Conservation (phyloP, 2,888 invertebrate species). For the Cancer borealis region DNA sequence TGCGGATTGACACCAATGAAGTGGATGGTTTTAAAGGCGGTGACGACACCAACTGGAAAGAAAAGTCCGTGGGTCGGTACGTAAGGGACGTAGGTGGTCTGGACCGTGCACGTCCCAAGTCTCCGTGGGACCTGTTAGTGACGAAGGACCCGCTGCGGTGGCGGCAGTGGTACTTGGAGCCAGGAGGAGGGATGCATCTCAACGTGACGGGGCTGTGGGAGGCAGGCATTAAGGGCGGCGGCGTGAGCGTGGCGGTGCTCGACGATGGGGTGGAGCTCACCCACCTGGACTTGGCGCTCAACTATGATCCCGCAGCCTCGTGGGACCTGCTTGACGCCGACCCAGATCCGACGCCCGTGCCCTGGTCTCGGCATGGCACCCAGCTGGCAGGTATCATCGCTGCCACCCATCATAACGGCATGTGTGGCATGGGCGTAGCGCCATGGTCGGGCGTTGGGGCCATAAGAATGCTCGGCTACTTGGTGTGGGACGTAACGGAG, state of each 20-base stretch:
- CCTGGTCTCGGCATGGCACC: constrained; percentile 65
- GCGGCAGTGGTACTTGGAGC: constrained; percentile 68
- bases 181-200: constrained; percentile 53
- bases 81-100: constrained; percentile 43
- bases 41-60: neutral
- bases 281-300: constrained; percentile 63
- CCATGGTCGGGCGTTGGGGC: constrained; percentile 62
- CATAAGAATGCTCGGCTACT: constrained; percentile 40
- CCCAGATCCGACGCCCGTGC: constrained; percentile 65
- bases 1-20: constrained; percentile 17
- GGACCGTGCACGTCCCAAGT: constrained; percentile 34
- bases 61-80: neutral
- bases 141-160: constrained; percentile 59
- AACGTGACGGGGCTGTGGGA: constrained; percentile 67
- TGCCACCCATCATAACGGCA: constrained; percentile 59
- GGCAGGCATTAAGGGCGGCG: constrained; percentile 56
- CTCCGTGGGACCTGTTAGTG: constrained; percentile 44
- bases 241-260: constrained; percentile 63
- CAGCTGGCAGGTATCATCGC: constrained; percentile 66
- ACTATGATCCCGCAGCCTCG: constrained; percentile 66
- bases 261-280: constrained; percentile 67
- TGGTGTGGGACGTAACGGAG: constrained; percentile 62
- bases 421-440: constrained; percentile 67
- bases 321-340: constrained; percentile 68
- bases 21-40: too few relatives aligned